A percentile compares a stretch with the other conserved stretches of the same genome.
Conservation (phyloP, 2,113 vertebrate genomes). For the Mionectes macconnelli region DNA sequence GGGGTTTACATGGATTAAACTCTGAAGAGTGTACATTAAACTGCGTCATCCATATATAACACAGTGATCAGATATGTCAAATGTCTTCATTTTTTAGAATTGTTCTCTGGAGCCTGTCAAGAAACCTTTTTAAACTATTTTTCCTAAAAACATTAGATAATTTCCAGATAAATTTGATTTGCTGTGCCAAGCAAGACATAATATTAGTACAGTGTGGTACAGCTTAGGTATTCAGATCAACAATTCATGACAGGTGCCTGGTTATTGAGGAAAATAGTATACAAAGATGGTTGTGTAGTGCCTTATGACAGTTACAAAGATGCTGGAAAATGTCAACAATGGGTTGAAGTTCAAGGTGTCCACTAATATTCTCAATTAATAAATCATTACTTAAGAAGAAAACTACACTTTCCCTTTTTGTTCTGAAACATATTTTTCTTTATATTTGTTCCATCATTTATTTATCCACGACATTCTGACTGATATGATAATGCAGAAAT, state of each 20-base stretch:
- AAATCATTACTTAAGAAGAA: slow-evolving; percentile 49
- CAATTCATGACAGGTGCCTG: neutral
- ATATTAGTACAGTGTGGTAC: neutral
- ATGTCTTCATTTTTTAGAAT: neutral
- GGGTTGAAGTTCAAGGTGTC: neutral
- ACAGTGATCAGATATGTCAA: neutral
- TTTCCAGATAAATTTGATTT: neutral
- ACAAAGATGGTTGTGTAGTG: neutral
- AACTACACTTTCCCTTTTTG: neutral
- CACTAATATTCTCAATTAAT: neutral
- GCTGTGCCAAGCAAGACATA: neutral
- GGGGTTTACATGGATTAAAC: neutral
- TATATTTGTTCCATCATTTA: slow-evolving; percentile 39
- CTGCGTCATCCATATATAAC: neutral
- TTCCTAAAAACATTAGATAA: neutral
- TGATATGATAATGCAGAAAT: slow-evolving; percentile 13
- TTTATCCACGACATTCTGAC: neutral
- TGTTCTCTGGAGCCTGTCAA: neutral
- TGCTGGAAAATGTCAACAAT: neutral
- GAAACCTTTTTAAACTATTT: neutral
- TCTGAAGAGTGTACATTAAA: neutral
- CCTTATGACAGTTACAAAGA: neutral
- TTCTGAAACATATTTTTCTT: neutral
- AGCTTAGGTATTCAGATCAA: neutral
- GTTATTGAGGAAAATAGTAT: neutral